Percentiles rank a stretch among this genome's conserved stretches.
Evolutionary conservation across 1,140 invertebrate species (phyloP).

Genomic region (Sinella curviseta): DNA sequence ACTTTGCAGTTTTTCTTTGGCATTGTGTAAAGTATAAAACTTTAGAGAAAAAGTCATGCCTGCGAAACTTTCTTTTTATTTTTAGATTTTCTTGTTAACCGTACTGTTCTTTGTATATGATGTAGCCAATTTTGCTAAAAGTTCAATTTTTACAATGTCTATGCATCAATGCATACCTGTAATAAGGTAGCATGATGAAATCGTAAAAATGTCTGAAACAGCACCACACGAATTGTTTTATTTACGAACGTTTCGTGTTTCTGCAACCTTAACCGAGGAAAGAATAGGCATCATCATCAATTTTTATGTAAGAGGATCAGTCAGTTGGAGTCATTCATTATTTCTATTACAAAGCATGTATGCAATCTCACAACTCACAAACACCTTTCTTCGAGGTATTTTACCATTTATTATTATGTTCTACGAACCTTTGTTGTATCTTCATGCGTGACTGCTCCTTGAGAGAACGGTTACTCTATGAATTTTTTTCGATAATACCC

Average conservation of each 20-base stretch:
- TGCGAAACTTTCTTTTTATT: conserved; percentile 12
- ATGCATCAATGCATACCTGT: not conserved
- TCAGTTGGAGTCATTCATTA: not conserved
- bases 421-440: not conserved
- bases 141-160: not conserved
- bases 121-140: not conserved
- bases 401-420: no score
- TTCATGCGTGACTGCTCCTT: conserved; percentile 20
- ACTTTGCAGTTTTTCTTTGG: conserved; percentile 9
- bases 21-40: not conserved
- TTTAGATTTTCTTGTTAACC: not conserved
- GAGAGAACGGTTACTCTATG: conserved; percentile 7
- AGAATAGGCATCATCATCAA: not conserved
- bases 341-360: no score
- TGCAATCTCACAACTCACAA: no score
- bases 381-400: no score
- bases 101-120: not conserved
- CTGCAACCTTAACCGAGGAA: no score
- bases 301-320: not conserved
- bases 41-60: no score
- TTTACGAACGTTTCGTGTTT: no score
- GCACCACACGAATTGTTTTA: no score
- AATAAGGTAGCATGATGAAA: no score
- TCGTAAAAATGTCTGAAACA: no score
- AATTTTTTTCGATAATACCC: no score